These are phyloP conservation scores for Chaenocephalus aceratus DNA, from an alignment of 2,113 vertebrate species.

Conservation along the genomic window DNA sequence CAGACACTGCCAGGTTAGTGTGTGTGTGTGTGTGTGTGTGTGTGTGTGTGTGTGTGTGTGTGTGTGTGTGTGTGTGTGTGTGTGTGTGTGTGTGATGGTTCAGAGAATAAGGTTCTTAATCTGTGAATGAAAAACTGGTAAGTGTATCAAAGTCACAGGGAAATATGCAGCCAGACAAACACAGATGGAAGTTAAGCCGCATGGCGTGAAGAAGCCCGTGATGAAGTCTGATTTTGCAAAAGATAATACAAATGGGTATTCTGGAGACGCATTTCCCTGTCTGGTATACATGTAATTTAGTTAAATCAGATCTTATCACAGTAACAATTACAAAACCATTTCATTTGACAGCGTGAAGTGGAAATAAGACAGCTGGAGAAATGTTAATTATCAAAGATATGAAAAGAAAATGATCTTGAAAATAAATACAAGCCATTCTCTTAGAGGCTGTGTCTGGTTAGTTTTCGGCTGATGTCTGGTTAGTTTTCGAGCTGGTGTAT, in stretches of 20 bases:
- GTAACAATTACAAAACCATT: conserved; percentile 42
- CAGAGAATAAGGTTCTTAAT: background rate
- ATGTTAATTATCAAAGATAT: background rate
- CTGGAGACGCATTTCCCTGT: conserved; percentile 16
- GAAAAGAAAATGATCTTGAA: background rate
- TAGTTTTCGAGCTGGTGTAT: background rate
- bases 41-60: conserved; percentile 22
- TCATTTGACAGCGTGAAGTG: conserved; percentile 23
- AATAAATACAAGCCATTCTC: background rate
- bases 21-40: conserved; percentile 17
- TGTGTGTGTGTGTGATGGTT: background rate
- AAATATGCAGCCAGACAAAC: conserved; percentile 15
- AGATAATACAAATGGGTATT: conserved; percentile 17
- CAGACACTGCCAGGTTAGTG: conserved; percentile 90
- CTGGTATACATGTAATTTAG: conserved; percentile 36
- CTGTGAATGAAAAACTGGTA: background rate
- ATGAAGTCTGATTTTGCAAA: background rate
- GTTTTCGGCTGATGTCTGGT: too few relatives aligned
- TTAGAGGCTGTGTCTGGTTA: background rate
- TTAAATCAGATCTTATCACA: conserved; percentile 42
- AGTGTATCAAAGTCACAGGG: background rate
- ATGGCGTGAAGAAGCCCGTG: background rate
- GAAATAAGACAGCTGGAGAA: background rate
- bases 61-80: conserved; percentile 26
- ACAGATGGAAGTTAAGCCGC: conserved; percentile 15